A percentile compares a stretch with the other conserved stretches of the same genome.
These are phyloP conservation scores for Scaptomyza parva DNA, from an alignment of 2,888 invertebrate species.

Conservation along the genomic window DNA sequence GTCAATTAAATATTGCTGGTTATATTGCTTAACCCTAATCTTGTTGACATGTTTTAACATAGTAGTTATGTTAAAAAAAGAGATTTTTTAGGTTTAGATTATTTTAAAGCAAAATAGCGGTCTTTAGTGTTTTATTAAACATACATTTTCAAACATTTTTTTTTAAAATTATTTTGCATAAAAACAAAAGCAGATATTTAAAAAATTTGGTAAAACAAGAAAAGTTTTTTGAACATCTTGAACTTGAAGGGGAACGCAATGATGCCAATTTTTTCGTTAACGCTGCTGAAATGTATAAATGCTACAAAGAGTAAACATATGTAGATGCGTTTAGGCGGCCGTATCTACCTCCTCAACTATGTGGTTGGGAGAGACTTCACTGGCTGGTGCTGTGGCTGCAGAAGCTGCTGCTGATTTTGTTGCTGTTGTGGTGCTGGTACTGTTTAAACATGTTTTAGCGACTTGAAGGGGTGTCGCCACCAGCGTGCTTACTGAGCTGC, in stretches of 20 bases:
- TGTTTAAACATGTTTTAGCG: constrained; percentile 12
- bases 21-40: no score
- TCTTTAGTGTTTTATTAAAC: no score
- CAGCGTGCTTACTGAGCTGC: constrained; percentile 54
- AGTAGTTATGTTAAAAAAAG: no score
- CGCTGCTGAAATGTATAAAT: constrained; percentile 53
- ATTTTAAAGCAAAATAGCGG: no score
- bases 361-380: constrained; percentile 84
- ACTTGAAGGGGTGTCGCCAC: constrained; percentile 48
- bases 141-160: no score
- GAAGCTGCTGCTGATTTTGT: constrained; percentile 43
- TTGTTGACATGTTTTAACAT: no score
- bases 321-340: constrained; percentile 79
- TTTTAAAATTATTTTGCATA: no score
- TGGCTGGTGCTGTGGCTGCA: constrained; percentile 55
- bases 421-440: constrained; percentile 33
- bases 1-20: no score
- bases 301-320: constrained; percentile 40
- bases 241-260: neutral
- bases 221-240: neutral
- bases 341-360: constrained; percentile 85
- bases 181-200: no score
- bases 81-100: no score
- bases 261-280: constrained; percentile 17
- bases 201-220: no score